These are phyloP conservation scores for Bombus affinis DNA, from an alignment of 1,140 invertebrate genomes.

Conservation along the genomic window DNA sequence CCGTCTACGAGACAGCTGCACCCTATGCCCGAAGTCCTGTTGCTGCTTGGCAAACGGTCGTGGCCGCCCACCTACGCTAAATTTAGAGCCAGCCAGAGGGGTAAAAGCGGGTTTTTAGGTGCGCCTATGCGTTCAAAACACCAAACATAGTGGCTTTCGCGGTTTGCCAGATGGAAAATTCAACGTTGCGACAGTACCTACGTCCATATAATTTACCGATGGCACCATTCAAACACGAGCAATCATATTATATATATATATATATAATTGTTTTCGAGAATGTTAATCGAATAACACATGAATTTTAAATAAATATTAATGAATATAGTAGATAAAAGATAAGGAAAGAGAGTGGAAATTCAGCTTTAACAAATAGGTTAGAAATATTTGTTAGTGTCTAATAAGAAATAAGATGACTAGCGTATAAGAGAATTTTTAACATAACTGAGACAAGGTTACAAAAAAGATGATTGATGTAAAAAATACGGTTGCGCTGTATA, in stretches of 20 bases:
- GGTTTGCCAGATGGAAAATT: slow-evolving; percentile 19
- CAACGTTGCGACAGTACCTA: slow-evolving; percentile 22
- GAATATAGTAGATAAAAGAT: neutral
- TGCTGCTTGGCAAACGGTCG: slow-evolving; percentile 72
- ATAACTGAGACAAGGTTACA: neutral
- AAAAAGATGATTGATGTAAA: neutral
- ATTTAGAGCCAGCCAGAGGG: slow-evolving; percentile 74
- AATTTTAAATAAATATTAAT: neutral
- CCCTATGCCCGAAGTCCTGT: slow-evolving; percentile 69
- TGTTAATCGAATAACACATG: neutral
- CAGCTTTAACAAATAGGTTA: no score
- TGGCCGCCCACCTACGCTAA: slow-evolving; percentile 77
- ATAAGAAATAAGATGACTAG: neutral
- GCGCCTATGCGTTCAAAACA: slow-evolving; percentile 36
- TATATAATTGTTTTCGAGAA: neutral
- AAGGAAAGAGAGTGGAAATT: no score
- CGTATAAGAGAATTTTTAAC: neutral
- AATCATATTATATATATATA: neutral
- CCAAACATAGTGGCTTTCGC: slow-evolving; percentile 22
- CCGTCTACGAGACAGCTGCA: slow-evolving; percentile 67
- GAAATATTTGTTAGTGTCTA: no score
- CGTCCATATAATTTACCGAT: neutral
- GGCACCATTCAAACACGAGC: neutral
- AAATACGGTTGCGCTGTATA: neutral
- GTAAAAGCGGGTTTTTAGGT: slow-evolving; percentile 42